Evolutionary conservation across 1,140 invertebrate species (phyloP).

Genomic region (Thaumatotibia leucotreta): DNA sequence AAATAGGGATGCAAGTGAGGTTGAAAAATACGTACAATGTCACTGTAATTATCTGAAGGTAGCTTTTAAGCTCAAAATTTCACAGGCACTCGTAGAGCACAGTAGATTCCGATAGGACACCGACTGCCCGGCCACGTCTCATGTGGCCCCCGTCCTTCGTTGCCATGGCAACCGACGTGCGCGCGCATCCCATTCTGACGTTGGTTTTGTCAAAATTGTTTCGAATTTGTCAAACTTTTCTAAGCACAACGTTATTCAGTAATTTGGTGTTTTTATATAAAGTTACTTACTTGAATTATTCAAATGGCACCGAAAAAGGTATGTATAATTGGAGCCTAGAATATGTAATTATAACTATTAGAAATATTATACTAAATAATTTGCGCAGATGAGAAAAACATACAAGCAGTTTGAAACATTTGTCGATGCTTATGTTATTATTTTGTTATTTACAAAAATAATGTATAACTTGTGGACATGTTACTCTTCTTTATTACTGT

Average conservation of each 20-base stretch:
- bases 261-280: constrained; percentile 20
- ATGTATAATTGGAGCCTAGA: constrained; percentile 23
- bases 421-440: not conserved
- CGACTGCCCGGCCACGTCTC: not conserved
- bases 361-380: not conserved
- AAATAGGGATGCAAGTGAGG: not conserved
- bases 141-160: constrained; percentile 36
- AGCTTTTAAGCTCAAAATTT: not conserved
- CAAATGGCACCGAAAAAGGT: constrained; percentile 69
- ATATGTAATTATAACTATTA: not conserved
- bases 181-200: constrained; percentile 47
- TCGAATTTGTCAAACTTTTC: constrained; percentile 43
- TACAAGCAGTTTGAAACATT: not conserved
- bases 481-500: not conserved
- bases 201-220: constrained; percentile 49
- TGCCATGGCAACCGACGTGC: constrained; percentile 52
- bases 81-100: not conserved
- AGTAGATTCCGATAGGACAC: not conserved
- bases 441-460: not conserved
- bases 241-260: constrained; percentile 18
- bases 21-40: not conserved
- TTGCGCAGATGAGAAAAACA: not conserved
- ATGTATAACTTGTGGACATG: not conserved
- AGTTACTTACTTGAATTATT: constrained; percentile 19
- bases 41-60: not conserved